phyloP scores from a whole-genome alignment of 2,113 vertebrate genomes.

The Psittacula cyanocephala region DNA sequence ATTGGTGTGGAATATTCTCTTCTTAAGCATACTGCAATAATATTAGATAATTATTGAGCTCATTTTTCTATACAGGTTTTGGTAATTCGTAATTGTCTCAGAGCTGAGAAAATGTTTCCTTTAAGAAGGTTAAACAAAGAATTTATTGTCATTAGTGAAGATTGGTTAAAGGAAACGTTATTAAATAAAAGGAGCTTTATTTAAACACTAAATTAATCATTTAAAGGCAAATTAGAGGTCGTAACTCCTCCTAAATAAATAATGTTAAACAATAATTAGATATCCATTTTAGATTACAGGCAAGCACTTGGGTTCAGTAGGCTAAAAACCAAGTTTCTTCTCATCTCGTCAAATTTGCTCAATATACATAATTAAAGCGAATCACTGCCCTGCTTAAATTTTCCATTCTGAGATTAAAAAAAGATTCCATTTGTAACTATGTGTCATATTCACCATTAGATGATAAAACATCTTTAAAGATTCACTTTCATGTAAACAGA shows the following conservation, averaged over 20 bases:
- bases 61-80: constrained; percentile 72
- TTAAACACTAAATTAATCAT: constrained; percentile 90
- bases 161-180: constrained; percentile 87
- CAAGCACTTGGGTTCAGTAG: constrained; percentile 55
- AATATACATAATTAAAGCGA: constrained; percentile 50
- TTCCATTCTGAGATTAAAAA: constrained; percentile 59
- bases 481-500: constrained; percentile 63
- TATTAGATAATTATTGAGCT: constrained; percentile 69
- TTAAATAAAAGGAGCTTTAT: constrained; percentile 88
- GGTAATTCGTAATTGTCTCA: constrained; percentile 77
- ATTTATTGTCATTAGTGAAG: constrained; percentile 87
- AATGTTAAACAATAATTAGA: constrained; percentile 81
- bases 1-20: constrained; percentile 42
- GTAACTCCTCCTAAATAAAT: constrained; percentile 79
- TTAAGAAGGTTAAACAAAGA: constrained; percentile 87
- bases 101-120: constrained; percentile 79
- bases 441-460: constrained; percentile 35
- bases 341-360: constrained; percentile 59
- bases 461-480: constrained; percentile 61
- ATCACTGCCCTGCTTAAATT: constrained; percentile 45
- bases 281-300: constrained; percentile 75
- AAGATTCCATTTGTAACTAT: constrained; percentile 23
- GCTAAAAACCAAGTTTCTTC: constrained; percentile 59
- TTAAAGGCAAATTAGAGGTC: constrained; percentile 89
- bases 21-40: constrained; percentile 50